Conservation (phyloP, 2,797 vertebrate genomes). For the Urosaurus nigricauda region DNA sequence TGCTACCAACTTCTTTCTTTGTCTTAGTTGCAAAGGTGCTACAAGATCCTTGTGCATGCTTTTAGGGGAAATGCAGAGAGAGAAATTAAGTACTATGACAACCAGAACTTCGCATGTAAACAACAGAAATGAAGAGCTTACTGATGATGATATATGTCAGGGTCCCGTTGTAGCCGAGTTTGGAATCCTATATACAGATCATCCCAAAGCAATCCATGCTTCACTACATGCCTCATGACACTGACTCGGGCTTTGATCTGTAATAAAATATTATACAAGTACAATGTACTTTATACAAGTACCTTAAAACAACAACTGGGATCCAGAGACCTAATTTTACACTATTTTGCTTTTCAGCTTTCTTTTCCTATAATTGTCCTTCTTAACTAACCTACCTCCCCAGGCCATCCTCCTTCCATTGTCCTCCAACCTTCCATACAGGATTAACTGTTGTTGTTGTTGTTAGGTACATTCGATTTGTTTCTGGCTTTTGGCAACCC, state of each 20-base stretch:
- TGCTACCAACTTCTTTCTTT: too few relatives aligned
- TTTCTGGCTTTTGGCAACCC: too few relatives aligned
- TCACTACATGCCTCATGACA: constrained; percentile 82
- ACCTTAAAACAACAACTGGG: not conserved
- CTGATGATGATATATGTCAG: constrained; percentile 86
- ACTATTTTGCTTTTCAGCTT: not conserved
- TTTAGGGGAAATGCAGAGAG: not conserved
- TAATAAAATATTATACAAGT: not conserved
- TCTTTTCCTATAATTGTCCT: too few relatives aligned
- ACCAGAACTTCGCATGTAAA: not conserved
- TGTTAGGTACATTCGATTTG: too few relatives aligned
- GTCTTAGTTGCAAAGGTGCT: too few relatives aligned
- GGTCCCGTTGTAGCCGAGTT: constrained; percentile 82
- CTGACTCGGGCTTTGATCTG: constrained; percentile 81
- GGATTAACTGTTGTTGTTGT: too few relatives aligned
- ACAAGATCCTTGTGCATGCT: not conserved
- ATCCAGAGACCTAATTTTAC: not conserved
- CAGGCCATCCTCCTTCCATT: too few relatives aligned
- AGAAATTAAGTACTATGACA: not conserved
- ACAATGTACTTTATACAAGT: not conserved
- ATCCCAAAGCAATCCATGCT: constrained; percentile 84
- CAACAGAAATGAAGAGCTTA: constrained; percentile 60
- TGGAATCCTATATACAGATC: constrained; percentile 89
- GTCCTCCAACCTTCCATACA: too few relatives aligned
- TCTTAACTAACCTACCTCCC: too few relatives aligned